Conservation (phyloP, 2,797 vertebrate species). For the Labeo calbasu region DNA sequence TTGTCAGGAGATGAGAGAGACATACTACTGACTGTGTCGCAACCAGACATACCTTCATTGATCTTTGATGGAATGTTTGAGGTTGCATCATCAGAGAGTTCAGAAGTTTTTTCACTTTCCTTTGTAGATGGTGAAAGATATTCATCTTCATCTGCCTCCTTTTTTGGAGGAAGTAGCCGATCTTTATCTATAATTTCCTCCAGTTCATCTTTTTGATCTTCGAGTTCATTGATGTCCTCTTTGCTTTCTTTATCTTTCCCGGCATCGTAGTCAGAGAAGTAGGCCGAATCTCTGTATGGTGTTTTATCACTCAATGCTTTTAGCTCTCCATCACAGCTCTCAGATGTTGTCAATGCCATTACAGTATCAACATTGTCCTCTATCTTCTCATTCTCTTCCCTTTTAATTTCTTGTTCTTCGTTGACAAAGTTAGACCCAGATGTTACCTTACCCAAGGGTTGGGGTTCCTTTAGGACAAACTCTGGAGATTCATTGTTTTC, state of each 20-base stretch:
- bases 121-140: slow-evolving; percentile 17
- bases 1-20: slow-evolving; percentile 51
- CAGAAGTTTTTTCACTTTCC: not conserved
- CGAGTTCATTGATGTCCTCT: slow-evolving; percentile 43
- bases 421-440: slow-evolving; percentile 59
- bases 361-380: slow-evolving; percentile 61
- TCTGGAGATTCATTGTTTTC: slow-evolving; percentile 96
- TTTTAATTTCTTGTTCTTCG: slow-evolving; percentile 53
- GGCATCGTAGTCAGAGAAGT: slow-evolving; percentile 92
- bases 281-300: slow-evolving; percentile 93
- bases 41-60: slow-evolving; percentile 22
- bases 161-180: slow-evolving; percentile 27
- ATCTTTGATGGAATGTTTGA: slow-evolving; percentile 13
- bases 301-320: slow-evolving; percentile 80
- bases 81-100: slow-evolving; percentile 29
- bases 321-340: slow-evolving; percentile 74
- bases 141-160: slow-evolving; percentile 56
- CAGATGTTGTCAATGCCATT: slow-evolving; percentile 60
- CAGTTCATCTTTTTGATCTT: slow-evolving; percentile 59
- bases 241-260: slow-evolving; percentile 75
- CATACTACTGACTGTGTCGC: slow-evolving; percentile 1
- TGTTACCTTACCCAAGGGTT: slow-evolving; percentile 67
- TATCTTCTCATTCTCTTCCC: not conserved
- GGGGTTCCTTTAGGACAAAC: slow-evolving; percentile 90
- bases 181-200: slow-evolving; percentile 48